phyloP scores from a whole-genome alignment of 1,140 invertebrate genomes.

The Euura saliciscinereae region DNA sequence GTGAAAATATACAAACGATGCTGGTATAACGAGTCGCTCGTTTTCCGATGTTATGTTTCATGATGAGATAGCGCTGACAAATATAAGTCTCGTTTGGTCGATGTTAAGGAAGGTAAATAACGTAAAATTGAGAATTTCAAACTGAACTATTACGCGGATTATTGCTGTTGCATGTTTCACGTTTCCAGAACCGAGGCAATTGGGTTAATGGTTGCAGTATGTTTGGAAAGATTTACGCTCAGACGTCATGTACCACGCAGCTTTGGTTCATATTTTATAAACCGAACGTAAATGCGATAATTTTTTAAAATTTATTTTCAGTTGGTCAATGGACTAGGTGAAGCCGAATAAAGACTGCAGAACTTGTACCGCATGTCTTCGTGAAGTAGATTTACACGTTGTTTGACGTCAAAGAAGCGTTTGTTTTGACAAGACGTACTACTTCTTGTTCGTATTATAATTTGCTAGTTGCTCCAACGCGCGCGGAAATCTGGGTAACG shows the following conservation, averaged over 20 bases:
- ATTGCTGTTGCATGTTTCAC: background rate
- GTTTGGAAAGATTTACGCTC: background rate
- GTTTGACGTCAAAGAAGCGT: background rate
- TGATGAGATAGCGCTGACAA: slow-evolving; percentile 1
- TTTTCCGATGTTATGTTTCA: background rate
- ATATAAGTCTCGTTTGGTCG: background rate
- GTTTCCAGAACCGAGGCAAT: background rate
- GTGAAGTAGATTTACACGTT: background rate
- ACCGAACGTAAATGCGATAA: background rate
- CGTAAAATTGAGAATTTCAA: background rate
- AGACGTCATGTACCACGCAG: background rate
- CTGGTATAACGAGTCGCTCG: background rate
- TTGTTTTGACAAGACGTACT: background rate
- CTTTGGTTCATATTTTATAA: background rate
- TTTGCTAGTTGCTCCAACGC: background rate
- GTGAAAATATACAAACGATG: slow-evolving; percentile 1
- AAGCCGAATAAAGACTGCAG: background rate
- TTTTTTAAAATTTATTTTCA: background rate
- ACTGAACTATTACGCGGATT: background rate
- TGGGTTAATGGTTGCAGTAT: slow-evolving; percentile 7
- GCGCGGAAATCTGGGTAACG: background rate
- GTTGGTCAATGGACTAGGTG: background rate
- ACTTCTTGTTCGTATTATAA: background rate
- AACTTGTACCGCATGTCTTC: background rate
- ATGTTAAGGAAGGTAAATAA: background rate